Percentiles rank a stretch among this genome's conserved stretches.
Conservation (phyloP, 2,888 invertebrate species). For the Hirtodrosophila histrioides region DNA sequence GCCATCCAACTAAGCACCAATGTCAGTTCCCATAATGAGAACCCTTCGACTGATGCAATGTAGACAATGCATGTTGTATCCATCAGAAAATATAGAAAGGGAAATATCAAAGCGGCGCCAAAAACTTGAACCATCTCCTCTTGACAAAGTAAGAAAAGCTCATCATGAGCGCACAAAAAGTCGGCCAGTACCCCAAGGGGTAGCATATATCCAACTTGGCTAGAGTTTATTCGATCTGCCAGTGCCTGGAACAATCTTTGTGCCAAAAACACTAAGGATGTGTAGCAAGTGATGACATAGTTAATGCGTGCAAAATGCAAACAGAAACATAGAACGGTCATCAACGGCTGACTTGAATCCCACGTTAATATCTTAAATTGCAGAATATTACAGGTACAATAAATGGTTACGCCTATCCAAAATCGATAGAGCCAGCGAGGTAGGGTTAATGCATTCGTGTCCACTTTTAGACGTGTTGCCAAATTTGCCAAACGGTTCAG, state of each 20-base stretch:
- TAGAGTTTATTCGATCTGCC: background rate
- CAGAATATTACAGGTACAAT: background rate
- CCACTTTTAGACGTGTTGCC: constrained; percentile 6
- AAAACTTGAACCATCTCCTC: constrained; percentile 27
- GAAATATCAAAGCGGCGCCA: constrained; percentile 28
- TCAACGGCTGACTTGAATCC: background rate
- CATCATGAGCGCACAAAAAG: constrained; percentile 18
- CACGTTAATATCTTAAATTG: background rate
- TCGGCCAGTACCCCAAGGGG: background rate
- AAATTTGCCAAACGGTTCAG: constrained; percentile 25
- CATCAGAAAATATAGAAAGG: constrained; percentile 18
- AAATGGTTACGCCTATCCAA: constrained; percentile 19
- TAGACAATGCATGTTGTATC: constrained; percentile 23
- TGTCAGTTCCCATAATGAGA: constrained; percentile 19
- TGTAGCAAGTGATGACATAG: constrained; percentile 40
- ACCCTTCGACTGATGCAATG: constrained; percentile 20
- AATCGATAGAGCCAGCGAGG: constrained; percentile 12
- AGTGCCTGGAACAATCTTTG: constrained; percentile 12
- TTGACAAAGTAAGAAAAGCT: constrained; percentile 27
- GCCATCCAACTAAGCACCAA: constrained; percentile 20
- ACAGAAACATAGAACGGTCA: background rate
- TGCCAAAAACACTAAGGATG: constrained; percentile 27
- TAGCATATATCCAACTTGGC: too few relatives aligned
- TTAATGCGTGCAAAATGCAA: constrained; percentile 4
- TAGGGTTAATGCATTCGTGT: constrained; percentile 4